These are phyloP conservation scores for Callosobruchus maculatus DNA, from an alignment of 2,888 invertebrate species.

Conservation along the genomic window DNA sequence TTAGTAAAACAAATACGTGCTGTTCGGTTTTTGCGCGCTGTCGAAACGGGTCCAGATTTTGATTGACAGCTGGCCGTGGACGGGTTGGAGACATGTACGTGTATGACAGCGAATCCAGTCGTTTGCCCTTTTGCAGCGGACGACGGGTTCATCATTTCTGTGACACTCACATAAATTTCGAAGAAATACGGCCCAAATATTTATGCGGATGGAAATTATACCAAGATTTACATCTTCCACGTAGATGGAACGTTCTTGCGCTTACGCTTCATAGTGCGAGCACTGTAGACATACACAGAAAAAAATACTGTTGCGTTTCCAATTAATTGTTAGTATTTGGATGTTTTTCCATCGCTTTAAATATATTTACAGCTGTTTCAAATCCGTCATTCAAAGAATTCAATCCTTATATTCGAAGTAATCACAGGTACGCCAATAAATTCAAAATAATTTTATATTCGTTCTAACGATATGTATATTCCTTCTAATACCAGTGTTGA, in stretches of 20 bases:
- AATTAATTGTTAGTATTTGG: too few species aligned
- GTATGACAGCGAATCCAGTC: constrained; percentile 27
- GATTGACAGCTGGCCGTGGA: constrained; percentile 35
- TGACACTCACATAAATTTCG: constrained; percentile 35
- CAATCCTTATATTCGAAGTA: too few species aligned
- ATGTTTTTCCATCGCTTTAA: too few species aligned
- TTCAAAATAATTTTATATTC: too few species aligned
- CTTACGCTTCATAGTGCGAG: constrained; percentile 16
- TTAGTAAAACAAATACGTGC: constrained; percentile 39
- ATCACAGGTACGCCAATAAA: too few species aligned
- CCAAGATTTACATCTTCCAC: constrained; percentile 29
- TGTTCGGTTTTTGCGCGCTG: not conserved
- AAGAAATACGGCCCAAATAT: constrained; percentile 38
- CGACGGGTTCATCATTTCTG: constrained; percentile 37
- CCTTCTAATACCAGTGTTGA: too few species aligned
- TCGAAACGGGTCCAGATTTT: constrained; percentile 16
- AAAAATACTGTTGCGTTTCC: too few species aligned
- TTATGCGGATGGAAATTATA: constrained; percentile 36
- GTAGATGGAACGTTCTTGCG: constrained; percentile 27
- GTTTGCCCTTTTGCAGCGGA: constrained; percentile 35
- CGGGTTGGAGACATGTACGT: constrained; percentile 20
- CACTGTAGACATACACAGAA: not conserved
- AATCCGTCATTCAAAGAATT: too few species aligned
- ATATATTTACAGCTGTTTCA: too few species aligned
- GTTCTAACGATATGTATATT: too few species aligned